phyloP scores from a whole-genome alignment of 1,140 invertebrate genomes.

The Euura saliciscinereae region DNA sequence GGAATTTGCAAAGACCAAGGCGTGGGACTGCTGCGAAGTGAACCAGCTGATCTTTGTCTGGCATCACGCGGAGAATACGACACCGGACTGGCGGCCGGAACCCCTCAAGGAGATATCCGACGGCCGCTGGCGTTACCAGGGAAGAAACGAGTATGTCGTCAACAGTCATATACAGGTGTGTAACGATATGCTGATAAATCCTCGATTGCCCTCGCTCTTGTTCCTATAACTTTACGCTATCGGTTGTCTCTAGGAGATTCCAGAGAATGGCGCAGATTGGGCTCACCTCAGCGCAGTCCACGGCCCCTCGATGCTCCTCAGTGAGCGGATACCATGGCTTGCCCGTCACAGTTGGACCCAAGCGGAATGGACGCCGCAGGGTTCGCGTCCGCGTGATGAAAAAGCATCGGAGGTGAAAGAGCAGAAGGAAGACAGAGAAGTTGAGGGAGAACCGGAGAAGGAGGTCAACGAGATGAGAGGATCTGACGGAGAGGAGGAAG shows the following conservation, averaged over 20 bases:
- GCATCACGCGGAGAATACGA: conserved; percentile 76
- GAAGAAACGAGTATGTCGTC: conserved; percentile 77
- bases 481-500: background rate
- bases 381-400: background rate
- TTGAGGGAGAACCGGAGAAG: background rate
- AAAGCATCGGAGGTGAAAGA: background rate
- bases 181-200: background rate
- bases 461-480: conserved; percentile 9
- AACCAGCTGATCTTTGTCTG: conserved; percentile 83
- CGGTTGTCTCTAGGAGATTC: conserved; percentile 75
- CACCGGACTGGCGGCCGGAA: conserved; percentile 74
- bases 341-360: conserved; percentile 49
- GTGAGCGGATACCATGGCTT: conserved; percentile 53
- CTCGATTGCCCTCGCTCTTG: no score
- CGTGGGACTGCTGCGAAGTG: conserved; percentile 71
- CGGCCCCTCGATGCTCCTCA: conserved; percentile 64
- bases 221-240: background rate
- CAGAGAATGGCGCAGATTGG: conserved; percentile 89
- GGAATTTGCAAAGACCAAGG: conserved; percentile 65
- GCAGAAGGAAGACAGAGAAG: background rate
- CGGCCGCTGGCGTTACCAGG: conserved; percentile 71
- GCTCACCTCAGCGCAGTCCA: conserved; percentile 82
- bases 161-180: conserved; percentile 74
- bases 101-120: conserved; percentile 61
- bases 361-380: conserved; percentile 37